Evolutionary conservation across 1,140 invertebrate genomes (phyloP).

Genomic region (Listronotus oregonensis): DNA sequence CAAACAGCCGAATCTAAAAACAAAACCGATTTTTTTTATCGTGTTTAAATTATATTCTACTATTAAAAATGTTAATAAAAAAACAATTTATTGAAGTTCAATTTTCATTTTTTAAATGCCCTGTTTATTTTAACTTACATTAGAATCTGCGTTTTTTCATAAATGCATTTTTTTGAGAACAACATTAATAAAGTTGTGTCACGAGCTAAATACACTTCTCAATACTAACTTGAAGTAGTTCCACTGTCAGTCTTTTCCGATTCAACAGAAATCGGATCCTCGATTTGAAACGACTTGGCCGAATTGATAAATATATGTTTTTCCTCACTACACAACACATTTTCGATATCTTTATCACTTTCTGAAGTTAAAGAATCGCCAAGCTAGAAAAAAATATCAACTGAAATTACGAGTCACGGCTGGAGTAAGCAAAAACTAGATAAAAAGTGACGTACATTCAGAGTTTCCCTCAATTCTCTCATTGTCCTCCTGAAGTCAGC

Average conservation of each 20-base stretch:
- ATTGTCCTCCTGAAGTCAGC: constrained; percentile 45
- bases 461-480: constrained; percentile 14
- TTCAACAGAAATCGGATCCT: constrained; percentile 16
- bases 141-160: too few species aligned
- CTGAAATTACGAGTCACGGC: neutral
- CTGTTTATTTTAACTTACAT: too few species aligned
- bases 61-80: too few species aligned
- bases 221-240: constrained; percentile 21
- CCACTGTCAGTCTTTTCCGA: constrained; percentile 1
- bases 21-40: neutral
- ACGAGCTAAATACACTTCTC: neutral
- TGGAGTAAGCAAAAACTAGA: neutral
- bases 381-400: neutral
- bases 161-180: too few species aligned
- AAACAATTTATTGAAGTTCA: too few species aligned
- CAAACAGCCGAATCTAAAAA: constrained; percentile 43
- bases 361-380: constrained; percentile 2
- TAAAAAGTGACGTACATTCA: constrained; percentile 9
- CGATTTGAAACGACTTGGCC: neutral
- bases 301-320: constrained; percentile 4
- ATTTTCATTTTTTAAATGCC: too few species aligned
- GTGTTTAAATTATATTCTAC: too few species aligned
- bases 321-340: constrained; percentile 1
- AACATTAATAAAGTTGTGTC: too few species aligned
- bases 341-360: constrained; percentile 11